Percentiles rank a stretch among this genome's conserved stretches.
phyloP scores from a whole-genome alignment of 2,113 vertebrate species.

The Cisticola juncidis region DNA sequence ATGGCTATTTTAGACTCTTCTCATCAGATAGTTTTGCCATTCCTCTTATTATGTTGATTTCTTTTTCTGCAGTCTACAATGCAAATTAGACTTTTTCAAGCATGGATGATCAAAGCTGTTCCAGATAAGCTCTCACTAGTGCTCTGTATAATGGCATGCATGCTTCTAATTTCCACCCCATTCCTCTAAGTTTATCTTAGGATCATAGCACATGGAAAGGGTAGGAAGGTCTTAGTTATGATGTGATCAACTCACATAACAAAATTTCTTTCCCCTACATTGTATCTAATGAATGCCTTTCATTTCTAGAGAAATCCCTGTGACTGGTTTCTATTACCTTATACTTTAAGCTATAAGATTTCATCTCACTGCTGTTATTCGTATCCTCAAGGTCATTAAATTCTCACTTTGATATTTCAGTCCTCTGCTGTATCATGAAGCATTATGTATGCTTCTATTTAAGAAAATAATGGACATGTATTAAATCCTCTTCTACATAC shows the following conservation, averaged over 20 bases:
- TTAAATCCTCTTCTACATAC: background rate
- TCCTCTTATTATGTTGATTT: constrained; percentile 2
- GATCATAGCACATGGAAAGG: constrained; percentile 20
- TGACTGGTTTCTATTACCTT: background rate
- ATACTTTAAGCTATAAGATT: background rate
- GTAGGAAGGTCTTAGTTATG: constrained; percentile 23
- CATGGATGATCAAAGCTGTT: constrained; percentile 45
- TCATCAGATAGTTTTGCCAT: constrained; percentile 2
- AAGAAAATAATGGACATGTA: background rate
- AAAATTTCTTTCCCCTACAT: background rate
- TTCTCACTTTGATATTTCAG: background rate
- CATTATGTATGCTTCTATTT: background rate
- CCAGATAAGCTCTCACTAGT: constrained; percentile 26
- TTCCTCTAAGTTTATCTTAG: constrained; percentile 49
- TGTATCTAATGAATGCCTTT: background rate
- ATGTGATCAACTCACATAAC: constrained; percentile 12
- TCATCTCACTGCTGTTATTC: background rate
- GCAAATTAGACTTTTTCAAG: constrained; percentile 40
- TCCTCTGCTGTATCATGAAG: background rate
- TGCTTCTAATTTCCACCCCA: constrained; percentile 38
- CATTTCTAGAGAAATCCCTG: background rate
- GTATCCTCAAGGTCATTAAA: background rate
- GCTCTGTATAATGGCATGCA: constrained; percentile 11
- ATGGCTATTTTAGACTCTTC: background rate
- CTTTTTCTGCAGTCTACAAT: constrained; percentile 17